Conservation (phyloP, 2,113 vertebrate genomes). For the Condylura cristata region DNA sequence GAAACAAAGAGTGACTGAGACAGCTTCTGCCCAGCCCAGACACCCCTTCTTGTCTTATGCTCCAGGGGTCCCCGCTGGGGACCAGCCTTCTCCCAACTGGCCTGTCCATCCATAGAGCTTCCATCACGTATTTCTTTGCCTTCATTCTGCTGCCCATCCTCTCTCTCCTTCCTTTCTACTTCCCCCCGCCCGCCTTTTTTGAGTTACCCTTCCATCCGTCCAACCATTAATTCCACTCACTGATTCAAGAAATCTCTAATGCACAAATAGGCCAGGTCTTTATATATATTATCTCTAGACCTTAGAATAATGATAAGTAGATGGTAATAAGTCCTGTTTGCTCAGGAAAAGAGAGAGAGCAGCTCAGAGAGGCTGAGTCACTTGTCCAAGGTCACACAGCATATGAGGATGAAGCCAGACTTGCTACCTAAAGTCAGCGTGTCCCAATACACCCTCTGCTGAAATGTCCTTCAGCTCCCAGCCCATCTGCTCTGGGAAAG, state of each 20-base stretch:
- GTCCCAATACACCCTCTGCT: accelerated
- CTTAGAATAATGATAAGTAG: neutral
- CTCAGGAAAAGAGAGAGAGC: neutral
- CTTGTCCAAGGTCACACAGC: neutral
- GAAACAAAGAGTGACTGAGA: neutral
- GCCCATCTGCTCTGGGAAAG: neutral
- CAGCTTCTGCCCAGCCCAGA: accelerated
- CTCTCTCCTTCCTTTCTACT: neutral
- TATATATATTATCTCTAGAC: neutral
- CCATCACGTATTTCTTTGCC: accelerated
- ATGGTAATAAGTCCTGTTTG: neutral
- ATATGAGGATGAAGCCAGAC: neutral
- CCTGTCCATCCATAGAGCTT: accelerated
- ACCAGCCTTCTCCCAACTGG: too few species aligned
- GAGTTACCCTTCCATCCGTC: neutral
- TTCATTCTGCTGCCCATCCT: neutral
- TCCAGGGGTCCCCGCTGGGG: neutral
- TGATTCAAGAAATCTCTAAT: neutral
- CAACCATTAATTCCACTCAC: neutral
- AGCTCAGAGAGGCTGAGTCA: neutral
- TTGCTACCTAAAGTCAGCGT: neutral
- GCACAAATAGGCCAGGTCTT: neutral
- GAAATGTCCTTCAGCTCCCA: neutral
- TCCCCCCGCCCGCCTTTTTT: neutral
- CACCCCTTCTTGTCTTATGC: neutral